Conservation (phyloP, 2,888 invertebrate species). For the Clostera curtula region DNA sequence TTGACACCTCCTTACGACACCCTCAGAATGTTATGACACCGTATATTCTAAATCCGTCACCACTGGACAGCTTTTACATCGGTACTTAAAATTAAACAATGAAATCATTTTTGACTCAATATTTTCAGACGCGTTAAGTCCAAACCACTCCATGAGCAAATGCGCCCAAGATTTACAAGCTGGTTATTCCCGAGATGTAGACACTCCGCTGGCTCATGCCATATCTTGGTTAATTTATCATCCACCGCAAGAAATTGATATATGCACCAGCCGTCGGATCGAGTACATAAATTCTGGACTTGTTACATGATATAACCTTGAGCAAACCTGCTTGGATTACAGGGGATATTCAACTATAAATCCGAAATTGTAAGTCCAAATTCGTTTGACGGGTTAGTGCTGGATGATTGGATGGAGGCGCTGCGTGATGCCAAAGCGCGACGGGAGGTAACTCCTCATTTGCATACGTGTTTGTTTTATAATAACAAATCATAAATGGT, state of each 20-base stretch:
- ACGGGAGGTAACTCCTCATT: constrained; percentile 58
- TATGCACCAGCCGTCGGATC: constrained; percentile 36
- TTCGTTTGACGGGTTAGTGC: constrained; percentile 8
- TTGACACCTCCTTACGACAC: too few species aligned
- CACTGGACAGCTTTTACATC: too few species aligned
- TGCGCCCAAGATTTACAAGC: constrained; percentile 15
- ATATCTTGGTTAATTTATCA: constrained; percentile 57
- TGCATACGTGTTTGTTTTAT: constrained; percentile 62
- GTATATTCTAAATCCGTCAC: too few species aligned
- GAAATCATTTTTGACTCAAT: too few species aligned
- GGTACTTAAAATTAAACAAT: too few species aligned
- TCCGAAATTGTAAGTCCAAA: constrained; percentile 8
- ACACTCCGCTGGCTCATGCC: constrained; percentile 35
- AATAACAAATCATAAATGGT: constrained; percentile 49
- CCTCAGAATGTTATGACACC: too few species aligned
- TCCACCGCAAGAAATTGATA: constrained; percentile 54
- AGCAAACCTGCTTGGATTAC: constrained; percentile 11
- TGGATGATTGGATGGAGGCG: constrained; percentile 23
- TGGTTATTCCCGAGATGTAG: constrained; percentile 26
- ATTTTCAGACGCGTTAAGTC: too few species aligned
- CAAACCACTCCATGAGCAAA: too few species aligned
- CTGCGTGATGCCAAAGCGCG: constrained; percentile 50
- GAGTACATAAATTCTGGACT: constrained; percentile 37
- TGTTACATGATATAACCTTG: constrained; percentile 40
- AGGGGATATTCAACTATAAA: constrained; percentile 23